Conservation (phyloP, 2,888 invertebrate species). For the Campoplex capitator region DNA sequence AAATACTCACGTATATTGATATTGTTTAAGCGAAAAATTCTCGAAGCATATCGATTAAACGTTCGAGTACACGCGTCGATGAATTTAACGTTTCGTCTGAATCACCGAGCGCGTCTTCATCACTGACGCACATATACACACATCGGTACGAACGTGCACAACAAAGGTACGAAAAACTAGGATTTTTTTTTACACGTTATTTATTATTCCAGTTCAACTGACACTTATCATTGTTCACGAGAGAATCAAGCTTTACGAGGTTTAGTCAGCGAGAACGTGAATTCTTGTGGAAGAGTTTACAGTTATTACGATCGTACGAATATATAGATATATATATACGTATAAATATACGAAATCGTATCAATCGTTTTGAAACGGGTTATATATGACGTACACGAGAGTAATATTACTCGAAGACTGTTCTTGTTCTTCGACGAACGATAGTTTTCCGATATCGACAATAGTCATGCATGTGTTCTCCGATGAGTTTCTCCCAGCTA, state of each 20-base stretch:
- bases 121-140: slow-evolving; percentile 5
- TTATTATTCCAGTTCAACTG: background rate
- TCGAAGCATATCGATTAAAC: slow-evolving; percentile 39
- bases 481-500: slow-evolving; percentile 27
- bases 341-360: background rate
- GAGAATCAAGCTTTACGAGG: slow-evolving; percentile 6
- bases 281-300: background rate
- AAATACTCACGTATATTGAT: slow-evolving; percentile 31
- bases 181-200: background rate
- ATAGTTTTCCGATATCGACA: slow-evolving; percentile 48
- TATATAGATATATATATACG: background rate
- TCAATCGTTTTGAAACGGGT: slow-evolving; percentile 8
- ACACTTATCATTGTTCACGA: slow-evolving; percentile 20
- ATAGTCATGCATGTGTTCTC: slow-evolving; percentile 25
- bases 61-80: slow-evolving; percentile 31
- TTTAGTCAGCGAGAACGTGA: slow-evolving; percentile 9
- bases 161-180: background rate
- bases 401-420: slow-evolving; percentile 36
- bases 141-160: background rate
- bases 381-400: slow-evolving; percentile 1
- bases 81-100: slow-evolving; percentile 41
- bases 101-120: slow-evolving; percentile 40
- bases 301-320: slow-evolving; percentile 23
- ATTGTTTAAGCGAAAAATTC: slow-evolving; percentile 15
- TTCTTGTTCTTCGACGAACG: slow-evolving; percentile 24